A percentile compares a stretch with the other conserved stretches of the same genome.
Conservation (phyloP, 23 tunicate genomes). For the Pegea sp. region DNA sequence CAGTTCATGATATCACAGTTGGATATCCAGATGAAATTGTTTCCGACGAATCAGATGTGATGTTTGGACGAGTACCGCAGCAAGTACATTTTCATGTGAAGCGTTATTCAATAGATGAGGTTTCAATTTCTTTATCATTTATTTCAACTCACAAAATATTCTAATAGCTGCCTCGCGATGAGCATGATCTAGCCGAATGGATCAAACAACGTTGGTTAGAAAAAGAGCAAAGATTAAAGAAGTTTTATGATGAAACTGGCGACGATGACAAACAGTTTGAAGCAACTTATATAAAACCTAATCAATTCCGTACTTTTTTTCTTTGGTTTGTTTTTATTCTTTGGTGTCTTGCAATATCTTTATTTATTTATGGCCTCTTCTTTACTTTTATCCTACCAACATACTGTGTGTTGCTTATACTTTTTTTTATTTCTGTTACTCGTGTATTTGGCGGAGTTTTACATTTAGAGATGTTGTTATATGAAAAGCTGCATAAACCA, state of each 20-base stretch:
- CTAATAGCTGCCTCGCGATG: constrained; percentile 54
- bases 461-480: background rate
- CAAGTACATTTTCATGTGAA: constrained; percentile 47
- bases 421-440: too few relatives aligned
- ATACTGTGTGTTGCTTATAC: too few relatives aligned
- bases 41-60: constrained; percentile 6
- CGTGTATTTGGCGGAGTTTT: background rate
- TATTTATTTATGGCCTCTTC: too few relatives aligned
- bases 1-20: constrained; percentile 43
- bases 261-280: too few relatives aligned
- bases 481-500: background rate
- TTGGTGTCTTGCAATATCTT: too few relatives aligned
- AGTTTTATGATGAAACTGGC: constrained; percentile 33
- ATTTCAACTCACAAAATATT: too few relatives aligned
- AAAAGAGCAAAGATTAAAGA: constrained; percentile 27
- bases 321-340: too few relatives aligned
- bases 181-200: constrained; percentile 30
- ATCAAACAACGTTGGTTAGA: constrained; percentile 37
- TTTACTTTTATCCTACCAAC: too few relatives aligned
- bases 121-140: background rate
- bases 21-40: constrained; percentile 26
- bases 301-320: too few relatives aligned
- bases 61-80: constrained; percentile 16
- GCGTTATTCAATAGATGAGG: constrained; percentile 24
- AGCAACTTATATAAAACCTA: too few relatives aligned